A percentile compares a stretch with the other conserved stretches of the same genome.
Evolutionary conservation across 2,888 invertebrate species (phyloP).

Genomic region (Bellardia pandia): DNA sequence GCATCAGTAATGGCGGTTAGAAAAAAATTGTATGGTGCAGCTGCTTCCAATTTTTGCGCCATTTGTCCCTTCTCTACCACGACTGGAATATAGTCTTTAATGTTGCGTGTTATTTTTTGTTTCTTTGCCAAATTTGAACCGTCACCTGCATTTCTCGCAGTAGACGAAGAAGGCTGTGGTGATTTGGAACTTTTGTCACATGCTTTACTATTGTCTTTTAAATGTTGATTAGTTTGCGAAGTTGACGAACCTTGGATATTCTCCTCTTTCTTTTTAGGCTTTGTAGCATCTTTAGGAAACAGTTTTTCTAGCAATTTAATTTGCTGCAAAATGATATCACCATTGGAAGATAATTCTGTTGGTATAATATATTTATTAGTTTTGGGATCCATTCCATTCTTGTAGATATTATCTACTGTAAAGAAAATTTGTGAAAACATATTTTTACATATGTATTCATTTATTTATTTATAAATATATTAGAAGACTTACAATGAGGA

Average conservation of each 20-base stretch:
- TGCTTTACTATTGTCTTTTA: not conserved
- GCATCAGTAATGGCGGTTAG: slow-evolving; percentile 89
- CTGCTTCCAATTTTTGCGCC: slow-evolving; percentile 87
- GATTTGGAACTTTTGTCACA: slow-evolving; percentile 53
- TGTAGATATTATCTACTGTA: slow-evolving; percentile 88
- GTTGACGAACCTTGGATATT: slow-evolving; percentile 48
- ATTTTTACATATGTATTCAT: not conserved
- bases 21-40: slow-evolving; percentile 90
- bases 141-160: slow-evolving; percentile 43
- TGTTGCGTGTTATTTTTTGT: slow-evolving; percentile 80
- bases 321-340: slow-evolving; percentile 87
- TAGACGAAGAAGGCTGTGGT: slow-evolving; percentile 62
- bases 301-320: slow-evolving; percentile 85
- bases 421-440: slow-evolving; percentile 63
- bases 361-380: slow-evolving; percentile 86
- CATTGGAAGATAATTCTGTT: slow-evolving; percentile 84
- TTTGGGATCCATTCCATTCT: slow-evolving; percentile 82
- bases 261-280: slow-evolving; percentile 40
- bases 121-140: slow-evolving; percentile 81
- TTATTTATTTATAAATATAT: not conserved
- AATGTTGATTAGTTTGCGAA: slow-evolving; percentile 19
- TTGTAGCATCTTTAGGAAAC: slow-evolving; percentile 75
- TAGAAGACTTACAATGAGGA: slow-evolving; percentile 88
- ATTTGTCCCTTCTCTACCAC: slow-evolving; percentile 87
- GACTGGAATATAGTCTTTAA: slow-evolving; percentile 85